These are phyloP conservation scores for Nephrotoma flavescens DNA, from an alignment of 2,888 invertebrate species.

Conservation along the genomic window DNA sequence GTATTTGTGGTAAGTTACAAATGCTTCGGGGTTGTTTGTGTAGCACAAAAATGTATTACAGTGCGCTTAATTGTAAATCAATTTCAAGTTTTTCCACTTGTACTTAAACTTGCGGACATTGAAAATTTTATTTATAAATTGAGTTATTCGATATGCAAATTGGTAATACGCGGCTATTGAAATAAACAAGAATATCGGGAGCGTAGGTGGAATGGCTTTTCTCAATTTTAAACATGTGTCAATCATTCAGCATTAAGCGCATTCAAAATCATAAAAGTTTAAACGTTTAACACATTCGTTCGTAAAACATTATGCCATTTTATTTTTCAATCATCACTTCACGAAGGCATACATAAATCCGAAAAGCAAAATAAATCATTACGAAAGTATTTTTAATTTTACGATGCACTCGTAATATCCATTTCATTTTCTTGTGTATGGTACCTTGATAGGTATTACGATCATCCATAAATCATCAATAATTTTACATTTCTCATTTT, in stretches of 20 bases:
- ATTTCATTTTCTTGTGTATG: background rate
- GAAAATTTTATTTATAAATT: background rate
- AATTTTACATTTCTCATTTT: background rate
- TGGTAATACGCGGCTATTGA: background rate
- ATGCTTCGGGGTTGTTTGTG: background rate
- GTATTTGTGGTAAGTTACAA: background rate
- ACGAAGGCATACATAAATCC: background rate
- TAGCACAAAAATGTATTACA: background rate
- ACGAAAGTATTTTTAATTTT: background rate
- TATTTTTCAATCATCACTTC: background rate
- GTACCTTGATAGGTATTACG: background rate
- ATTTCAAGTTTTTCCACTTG: background rate
- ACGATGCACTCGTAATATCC: background rate
- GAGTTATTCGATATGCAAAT: background rate
- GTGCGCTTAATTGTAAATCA: background rate
- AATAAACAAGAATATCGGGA: background rate
- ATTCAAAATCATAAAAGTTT: background rate
- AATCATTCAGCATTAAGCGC: background rate
- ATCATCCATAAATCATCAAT: background rate
- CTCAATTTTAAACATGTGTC: background rate
- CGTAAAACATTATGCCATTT: background rate
- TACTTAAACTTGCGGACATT: background rate
- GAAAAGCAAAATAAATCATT: background rate
- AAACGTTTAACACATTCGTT: background rate
- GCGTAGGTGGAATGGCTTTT: background rate